A percentile compares a stretch with the other conserved stretches of the same genome.
phyloP scores from a whole-genome alignment of 1,140 invertebrate species.

The Leptopilina clavipes region DNA sequence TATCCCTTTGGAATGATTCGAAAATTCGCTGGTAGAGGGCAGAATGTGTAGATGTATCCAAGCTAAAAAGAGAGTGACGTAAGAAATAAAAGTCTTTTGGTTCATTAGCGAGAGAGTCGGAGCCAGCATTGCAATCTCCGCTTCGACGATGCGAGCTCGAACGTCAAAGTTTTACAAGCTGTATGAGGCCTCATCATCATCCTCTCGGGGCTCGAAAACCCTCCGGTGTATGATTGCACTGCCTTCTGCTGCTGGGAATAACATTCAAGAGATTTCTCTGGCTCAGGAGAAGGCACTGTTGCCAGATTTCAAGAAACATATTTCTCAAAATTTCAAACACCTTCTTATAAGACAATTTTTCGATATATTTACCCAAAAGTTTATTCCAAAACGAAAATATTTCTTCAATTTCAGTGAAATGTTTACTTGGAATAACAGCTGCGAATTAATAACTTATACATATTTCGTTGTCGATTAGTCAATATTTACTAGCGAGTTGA shows the following conservation, averaged over 20 bases:
- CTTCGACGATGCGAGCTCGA: constrained; percentile 30
- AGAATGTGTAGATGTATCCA: not conserved
- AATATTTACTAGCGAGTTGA: too few relatives aligned
- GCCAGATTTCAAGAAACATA: constrained; percentile 12
- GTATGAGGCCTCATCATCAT: constrained; percentile 49
- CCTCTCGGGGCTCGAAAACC: constrained; percentile 28
- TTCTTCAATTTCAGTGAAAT: too few relatives aligned
- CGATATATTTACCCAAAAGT: not conserved
- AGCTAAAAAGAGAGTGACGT: constrained; percentile 57
- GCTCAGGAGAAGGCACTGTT: constrained; percentile 38
- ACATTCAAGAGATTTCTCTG: constrained; percentile 25
- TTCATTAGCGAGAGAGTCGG: constrained; percentile 64
- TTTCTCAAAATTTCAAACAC: not conserved
- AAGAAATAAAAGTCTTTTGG: constrained; percentile 64
- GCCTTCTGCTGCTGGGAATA: constrained; percentile 23
- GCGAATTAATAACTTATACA: too few relatives aligned
- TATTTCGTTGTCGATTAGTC: too few relatives aligned
- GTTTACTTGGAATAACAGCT: too few relatives aligned
- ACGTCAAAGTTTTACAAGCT: constrained; percentile 43
- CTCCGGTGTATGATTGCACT: constrained; percentile 10
- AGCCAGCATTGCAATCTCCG: constrained; percentile 27
- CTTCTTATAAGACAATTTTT: not conserved
- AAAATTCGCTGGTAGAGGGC: constrained; percentile 38
- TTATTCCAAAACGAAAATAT: too few relatives aligned
- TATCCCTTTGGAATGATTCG: constrained; percentile 43